These are phyloP conservation scores for Ictalurus furcatus DNA, from an alignment of 2,113 vertebrate species.

Conservation along the genomic window DNA sequence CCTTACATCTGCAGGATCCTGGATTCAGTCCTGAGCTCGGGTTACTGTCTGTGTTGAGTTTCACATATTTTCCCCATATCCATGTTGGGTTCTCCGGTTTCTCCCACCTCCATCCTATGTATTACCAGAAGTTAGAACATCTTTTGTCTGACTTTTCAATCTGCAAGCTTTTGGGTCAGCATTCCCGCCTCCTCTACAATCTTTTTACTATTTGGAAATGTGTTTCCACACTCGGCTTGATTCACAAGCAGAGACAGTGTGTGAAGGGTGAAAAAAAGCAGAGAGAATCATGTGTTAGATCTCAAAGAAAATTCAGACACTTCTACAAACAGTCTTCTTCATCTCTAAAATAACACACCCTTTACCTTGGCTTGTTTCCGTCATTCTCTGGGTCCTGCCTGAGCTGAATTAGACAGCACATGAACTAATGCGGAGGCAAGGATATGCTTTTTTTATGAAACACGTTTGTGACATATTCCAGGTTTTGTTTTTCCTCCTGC, in stretches of 20 bases:
- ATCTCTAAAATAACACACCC: neutral
- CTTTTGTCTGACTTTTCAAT: slow-evolving; percentile 53
- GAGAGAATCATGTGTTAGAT: slow-evolving; percentile 16
- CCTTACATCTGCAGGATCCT: neutral
- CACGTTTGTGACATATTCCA: neutral
- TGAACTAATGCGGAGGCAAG: neutral
- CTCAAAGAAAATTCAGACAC: slow-evolving; percentile 17
- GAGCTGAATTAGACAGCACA: neutral
- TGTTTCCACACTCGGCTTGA: slow-evolving; percentile 39
- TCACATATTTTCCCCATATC: neutral
- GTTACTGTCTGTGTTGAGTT: neutral
- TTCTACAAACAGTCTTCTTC: neutral
- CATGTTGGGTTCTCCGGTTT: neutral
- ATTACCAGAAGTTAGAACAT: slow-evolving; percentile 27
- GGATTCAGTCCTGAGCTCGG: neutral
- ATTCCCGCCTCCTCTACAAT: slow-evolving; percentile 37
- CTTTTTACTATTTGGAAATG: slow-evolving; percentile 55
- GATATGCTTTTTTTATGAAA: neutral
- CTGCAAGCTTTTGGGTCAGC: slow-evolving; percentile 47
- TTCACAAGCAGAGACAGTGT: slow-evolving; percentile 17
- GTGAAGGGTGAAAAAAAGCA: slow-evolving; percentile 8
- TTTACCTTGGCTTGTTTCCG: neutral
- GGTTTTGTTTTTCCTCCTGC: neutral
- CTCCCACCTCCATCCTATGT: neutral
- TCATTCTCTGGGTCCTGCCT: neutral